These are phyloP conservation scores for Morone chrysops DNA, from an alignment of 2,113 vertebrate species.

Conservation along the genomic window DNA sequence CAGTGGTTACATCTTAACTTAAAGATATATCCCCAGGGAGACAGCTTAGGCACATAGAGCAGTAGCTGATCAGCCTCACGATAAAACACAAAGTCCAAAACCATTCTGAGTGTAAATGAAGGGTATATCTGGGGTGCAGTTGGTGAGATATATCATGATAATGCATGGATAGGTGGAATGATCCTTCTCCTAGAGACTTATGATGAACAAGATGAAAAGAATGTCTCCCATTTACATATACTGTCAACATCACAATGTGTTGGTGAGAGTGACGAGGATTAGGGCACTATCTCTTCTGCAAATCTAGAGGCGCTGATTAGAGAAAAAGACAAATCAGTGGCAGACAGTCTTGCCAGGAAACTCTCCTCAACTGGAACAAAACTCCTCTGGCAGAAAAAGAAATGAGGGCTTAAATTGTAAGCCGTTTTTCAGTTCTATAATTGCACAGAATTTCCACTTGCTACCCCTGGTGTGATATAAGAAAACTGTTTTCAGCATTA, in stretches of 20 bases:
- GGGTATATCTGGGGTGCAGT: conserved; percentile 12
- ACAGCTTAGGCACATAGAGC: conserved; percentile 17
- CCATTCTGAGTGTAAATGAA: conserved; percentile 35
- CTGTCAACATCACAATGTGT: conserved; percentile 22
- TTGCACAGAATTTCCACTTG: conserved; percentile 1
- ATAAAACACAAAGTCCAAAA: conserved; percentile 33
- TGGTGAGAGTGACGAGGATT: conserved; percentile 55
- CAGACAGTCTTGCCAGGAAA: conserved; percentile 49
- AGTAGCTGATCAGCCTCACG: conserved; percentile 18
- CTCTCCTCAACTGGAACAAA: conserved; percentile 54
- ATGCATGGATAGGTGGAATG: conserved; percentile 45
- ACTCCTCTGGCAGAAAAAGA: conserved; percentile 35
- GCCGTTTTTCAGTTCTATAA: conserved; percentile 7
- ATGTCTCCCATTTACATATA: conserved; percentile 20
- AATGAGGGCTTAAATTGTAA: conserved; percentile 8
- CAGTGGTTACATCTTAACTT: conserved; percentile 34
- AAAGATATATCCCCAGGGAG: conserved; percentile 14
- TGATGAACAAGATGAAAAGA: conserved; percentile 43
- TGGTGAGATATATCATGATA: conserved; percentile 32
- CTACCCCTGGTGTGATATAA: neutral
- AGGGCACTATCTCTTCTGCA: conserved; percentile 59
- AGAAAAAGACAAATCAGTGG: conserved; percentile 48
- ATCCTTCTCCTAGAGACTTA: conserved; percentile 34
- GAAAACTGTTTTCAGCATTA: conserved; percentile 22
- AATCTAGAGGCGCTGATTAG: conserved; percentile 66